A percentile compares a stretch with the other conserved stretches of the same genome.
Conservation (phyloP, 2,888 invertebrate genomes). For the Hydroisotoma schaefferi region DNA sequence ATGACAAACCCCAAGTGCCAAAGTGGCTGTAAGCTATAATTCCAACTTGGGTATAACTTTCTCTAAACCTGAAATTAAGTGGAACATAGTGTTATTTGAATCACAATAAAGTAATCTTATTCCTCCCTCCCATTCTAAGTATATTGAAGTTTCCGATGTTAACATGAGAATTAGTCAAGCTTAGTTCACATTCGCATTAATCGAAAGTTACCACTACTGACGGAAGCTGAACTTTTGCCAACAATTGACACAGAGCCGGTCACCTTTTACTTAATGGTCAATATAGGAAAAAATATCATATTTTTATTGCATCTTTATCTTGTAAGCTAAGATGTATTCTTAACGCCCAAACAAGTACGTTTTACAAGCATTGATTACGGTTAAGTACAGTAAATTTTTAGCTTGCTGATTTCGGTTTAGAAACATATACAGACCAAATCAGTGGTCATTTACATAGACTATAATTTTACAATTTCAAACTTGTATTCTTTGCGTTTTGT, state of each 20-base stretch:
- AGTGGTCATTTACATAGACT: too few relatives aligned
- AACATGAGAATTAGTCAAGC: not conserved
- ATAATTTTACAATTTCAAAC: too few relatives aligned
- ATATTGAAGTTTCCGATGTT: not conserved
- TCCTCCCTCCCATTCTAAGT: not conserved
- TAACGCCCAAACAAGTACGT: too few relatives aligned
- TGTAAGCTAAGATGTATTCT: too few relatives aligned
- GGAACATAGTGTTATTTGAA: constrained; percentile 1
- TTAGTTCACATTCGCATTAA: not conserved
- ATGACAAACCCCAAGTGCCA: too few relatives aligned
- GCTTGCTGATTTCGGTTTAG: too few relatives aligned
- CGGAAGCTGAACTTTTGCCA: too few relatives aligned
- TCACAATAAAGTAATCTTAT: not conserved
- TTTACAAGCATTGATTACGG: too few relatives aligned
- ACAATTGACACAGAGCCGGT: not conserved
- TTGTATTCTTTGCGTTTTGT: too few relatives aligned
- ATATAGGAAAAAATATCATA: not conserved
- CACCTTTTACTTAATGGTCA: not conserved
- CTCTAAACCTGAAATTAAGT: constrained; percentile 18
- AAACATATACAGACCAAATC: too few relatives aligned
- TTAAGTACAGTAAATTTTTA: too few relatives aligned
- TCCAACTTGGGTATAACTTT: constrained; percentile 2
- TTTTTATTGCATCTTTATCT: not conserved
- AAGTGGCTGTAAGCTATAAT: too few relatives aligned
- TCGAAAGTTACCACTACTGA: not conserved